Percentiles rank a stretch among this genome's conserved stretches.
These are phyloP conservation scores for Rhyzopertha dominica DNA, from an alignment of 1,140 invertebrate genomes.

Conservation along the genomic window DNA sequence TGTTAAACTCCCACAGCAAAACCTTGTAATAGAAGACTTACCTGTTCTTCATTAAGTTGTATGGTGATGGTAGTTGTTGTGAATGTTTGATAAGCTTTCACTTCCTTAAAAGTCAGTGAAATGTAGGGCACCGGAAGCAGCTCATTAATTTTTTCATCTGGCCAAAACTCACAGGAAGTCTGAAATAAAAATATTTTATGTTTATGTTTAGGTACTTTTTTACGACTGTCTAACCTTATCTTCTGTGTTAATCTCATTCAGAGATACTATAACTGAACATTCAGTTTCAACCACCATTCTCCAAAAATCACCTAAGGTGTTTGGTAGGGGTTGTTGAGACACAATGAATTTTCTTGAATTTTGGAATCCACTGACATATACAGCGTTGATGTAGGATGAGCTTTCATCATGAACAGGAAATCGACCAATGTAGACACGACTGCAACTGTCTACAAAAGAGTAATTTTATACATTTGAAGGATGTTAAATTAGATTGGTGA, in stretches of 20 bases:
- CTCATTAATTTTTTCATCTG: constrained; percentile 11
- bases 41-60: no score
- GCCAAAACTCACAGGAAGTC: constrained; percentile 23
- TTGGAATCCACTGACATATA: constrained; percentile 58
- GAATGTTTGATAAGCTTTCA: background rate
- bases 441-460: background rate
- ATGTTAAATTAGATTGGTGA: no score
- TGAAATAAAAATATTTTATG: constrained; percentile 8
- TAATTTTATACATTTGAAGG: background rate
- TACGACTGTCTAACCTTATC: constrained; percentile 24
- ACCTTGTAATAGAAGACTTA: no score
- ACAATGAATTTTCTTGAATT: constrained; percentile 42
- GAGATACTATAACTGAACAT: constrained; percentile 51
- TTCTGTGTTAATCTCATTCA: constrained; percentile 41
- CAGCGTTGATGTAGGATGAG: constrained; percentile 59
- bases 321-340: constrained; percentile 51
- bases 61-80: no score
- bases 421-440: constrained; percentile 12
- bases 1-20: no score
- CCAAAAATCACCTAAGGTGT: constrained; percentile 57
- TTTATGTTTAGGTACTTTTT: background rate
- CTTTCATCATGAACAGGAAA: constrained; percentile 15
- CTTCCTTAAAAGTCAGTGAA: background rate
- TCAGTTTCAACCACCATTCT: constrained; percentile 55
- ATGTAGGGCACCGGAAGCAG: constrained; percentile 14